Base-by-base conservation (phyloP, 2,888 invertebrate species). In the Chalcis sispes region DNA sequence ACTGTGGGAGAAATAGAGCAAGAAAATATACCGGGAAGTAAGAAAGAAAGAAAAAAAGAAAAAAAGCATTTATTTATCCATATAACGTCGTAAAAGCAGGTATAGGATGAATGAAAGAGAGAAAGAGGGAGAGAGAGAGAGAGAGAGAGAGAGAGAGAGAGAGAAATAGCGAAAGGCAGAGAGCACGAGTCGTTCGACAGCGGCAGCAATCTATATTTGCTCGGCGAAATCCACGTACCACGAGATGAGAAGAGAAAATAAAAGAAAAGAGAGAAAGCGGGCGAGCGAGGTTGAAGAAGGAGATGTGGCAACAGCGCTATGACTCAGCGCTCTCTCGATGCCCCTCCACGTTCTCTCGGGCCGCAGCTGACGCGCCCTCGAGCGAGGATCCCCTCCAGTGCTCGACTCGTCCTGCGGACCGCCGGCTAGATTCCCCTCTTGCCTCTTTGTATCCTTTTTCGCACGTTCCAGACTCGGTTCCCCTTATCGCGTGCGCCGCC, bases 291-390 rank as follows among this genome's bases (percentile, higher is more conserved):
- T 2, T 29, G 36, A 42, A 58, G 65, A 65, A 10, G 25, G 32
- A 69, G 83, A 87, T 84, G 83, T 87, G 88, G 88, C 88, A 88
- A 88, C 82, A 88, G 84, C 82, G 87, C 84, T 87, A 87, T 88
- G 88, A 87, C 85, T 88, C 88, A 87, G 87, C 88, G 86, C 85
- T 65, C 78, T 77, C 61, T 77, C 61, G 27, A n/a, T 56, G 29
- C 52, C 64, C 67, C 29, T 27, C 65, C 20, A 46, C 67, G 78
- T n/a, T n/a, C 79, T 29, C 76, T 82, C 83, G 82, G 83, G 82
- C 82, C 85, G 85, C 87, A 86, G 86, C 87, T 86, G 87, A 87
- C 87, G 87, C 86, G 87, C 86, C 85, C 86, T 75, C 73, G 75
- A 71, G 56, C 73, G 75, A 71, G 56, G 62, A 72, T 75, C 77